phyloP scores from a whole-genome alignment of 1,140 invertebrate genomes.

The Cotesia chilonis region DNA sequence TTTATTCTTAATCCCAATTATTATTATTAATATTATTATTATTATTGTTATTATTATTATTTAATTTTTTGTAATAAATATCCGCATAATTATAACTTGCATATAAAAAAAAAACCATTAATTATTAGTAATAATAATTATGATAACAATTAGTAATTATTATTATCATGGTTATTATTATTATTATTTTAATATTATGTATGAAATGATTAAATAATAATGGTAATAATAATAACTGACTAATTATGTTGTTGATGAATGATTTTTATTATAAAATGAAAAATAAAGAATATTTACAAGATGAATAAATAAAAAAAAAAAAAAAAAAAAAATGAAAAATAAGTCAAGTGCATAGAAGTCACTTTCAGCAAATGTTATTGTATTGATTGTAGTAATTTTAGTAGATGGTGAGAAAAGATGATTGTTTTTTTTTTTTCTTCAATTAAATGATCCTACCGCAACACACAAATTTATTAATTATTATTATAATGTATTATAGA shows the following conservation, averaged over 20 bases:
- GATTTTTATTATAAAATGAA: conserved; percentile 69
- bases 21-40: too few species aligned
- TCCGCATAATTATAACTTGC: conserved; percentile 66
- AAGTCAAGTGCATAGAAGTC: conserved; percentile 30
- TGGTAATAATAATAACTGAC: conserved; percentile 63
- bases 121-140: conserved; percentile 32
- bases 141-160: conserved; percentile 29
- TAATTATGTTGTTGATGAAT: conserved; percentile 69
- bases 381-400: conserved; percentile 7
- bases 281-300: conserved; percentile 68
- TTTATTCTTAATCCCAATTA: conserved; percentile 8
- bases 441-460: conserved; percentile 6
- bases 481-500: too few species aligned
- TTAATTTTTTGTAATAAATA: conserved; percentile 56
- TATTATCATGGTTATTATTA: conserved; percentile 17
- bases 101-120: conserved; percentile 32
- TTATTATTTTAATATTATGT: neutral
- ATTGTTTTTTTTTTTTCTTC: conserved; percentile 25
- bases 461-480: conserved; percentile 8
- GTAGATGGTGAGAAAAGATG: neutral
- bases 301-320: conserved; percentile 44
- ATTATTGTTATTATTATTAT: neutral
- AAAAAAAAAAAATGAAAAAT: too few species aligned
- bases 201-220: conserved; percentile 25
- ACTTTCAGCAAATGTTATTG: conserved; percentile 16